Base-by-base conservation (phyloP, 1,140 invertebrate genomes). In the Cyphomyrmex costatus region DNA sequence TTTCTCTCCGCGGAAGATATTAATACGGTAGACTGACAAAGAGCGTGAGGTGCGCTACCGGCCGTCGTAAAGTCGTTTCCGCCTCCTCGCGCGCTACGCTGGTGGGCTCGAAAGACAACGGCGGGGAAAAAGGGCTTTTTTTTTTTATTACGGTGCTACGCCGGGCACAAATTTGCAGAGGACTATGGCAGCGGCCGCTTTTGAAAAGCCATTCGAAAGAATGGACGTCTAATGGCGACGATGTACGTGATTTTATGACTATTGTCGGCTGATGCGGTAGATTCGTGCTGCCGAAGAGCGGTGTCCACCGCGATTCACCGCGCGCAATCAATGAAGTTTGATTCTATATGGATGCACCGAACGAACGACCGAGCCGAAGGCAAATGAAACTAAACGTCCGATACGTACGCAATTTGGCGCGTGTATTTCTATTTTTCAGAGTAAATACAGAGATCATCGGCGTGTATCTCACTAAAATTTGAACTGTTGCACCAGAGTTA, bases 21-120 rank as follows among this genome's bases (percentile, higher is more conserved):
- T 91, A 91, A 91, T 91, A 89, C 85, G 86, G 90, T 91, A 91
- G 85, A 53, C 77, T 76, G 53, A 82, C 85, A 86, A 86, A 73
- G 88, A 71, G 86, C 86, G 63, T 68, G 70, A 82, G 84, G 86
- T 87, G 74, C 51, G 90, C 92, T 92, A 92, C 92, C 61, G 91
- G 86, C 76, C 74, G 86, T 93, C 89, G 87, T 93, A 93, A 92
- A 93, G 77, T 90, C 87, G 53, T 89, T 90, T 91, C 86, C 89
- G 66, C 65, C 85, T 88, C 73, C 85, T 87, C 86, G 58, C 65
- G 63, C 42, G 53, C 87, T 46, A 86, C 88, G 87, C 87, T 78
- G 92, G 92, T 92, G 90, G 90, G 68, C 91, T 77, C 68, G 33
- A 8, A 51, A 80, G 79, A 80, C 79, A 85, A 85, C 85, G 36